Evolutionary conservation across 1,140 invertebrate genomes (phyloP).

Genomic region (Schlechtendalia chinensis): DNA sequence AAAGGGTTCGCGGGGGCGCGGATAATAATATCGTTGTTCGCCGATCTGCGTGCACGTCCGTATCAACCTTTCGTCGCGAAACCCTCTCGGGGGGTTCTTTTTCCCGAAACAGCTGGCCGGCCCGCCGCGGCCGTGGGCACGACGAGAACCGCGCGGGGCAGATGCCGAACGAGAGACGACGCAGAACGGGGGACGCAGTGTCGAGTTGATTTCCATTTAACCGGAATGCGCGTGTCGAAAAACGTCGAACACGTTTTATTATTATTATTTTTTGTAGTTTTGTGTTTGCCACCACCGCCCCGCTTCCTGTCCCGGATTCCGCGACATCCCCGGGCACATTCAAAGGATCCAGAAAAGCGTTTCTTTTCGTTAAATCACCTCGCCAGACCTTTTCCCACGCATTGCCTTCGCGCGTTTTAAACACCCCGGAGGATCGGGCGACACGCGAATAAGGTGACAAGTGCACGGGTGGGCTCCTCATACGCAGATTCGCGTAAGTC

Average conservation of each 20-base stretch:
- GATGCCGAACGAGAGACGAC: too few species aligned
- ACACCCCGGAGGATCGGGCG: not conserved
- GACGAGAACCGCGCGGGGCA: not conserved
- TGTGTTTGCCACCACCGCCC: not conserved
- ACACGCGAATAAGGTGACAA: not conserved
- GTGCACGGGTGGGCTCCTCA: too few species aligned
- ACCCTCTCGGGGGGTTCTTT: conserved; percentile 24
- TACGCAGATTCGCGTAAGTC: too few species aligned
- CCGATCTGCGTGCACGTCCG: too few species aligned
- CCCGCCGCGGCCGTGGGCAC: not conserved
- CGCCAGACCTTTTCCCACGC: too few species aligned
- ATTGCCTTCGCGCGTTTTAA: too few species aligned
- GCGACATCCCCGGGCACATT: not conserved
- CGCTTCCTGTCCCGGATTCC: not conserved
- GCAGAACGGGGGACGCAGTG: too few species aligned
- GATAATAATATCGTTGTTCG: conserved; percentile 20
- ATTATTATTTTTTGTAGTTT: too few species aligned
- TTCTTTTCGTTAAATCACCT: too few species aligned
- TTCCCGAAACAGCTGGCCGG: conserved; percentile 19
- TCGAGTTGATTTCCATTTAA: conserved; percentile 15
- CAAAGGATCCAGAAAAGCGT: too few species aligned
- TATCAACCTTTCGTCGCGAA: conserved; percentile 12
- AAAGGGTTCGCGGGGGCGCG: conserved; percentile 38
- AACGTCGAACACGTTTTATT: conserved; percentile 10
- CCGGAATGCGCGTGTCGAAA: conserved; percentile 9